Evolutionary conservation across 2,797 vertebrate species (phyloP).

Genomic region (Typhlichthys eigenmanni): DNA sequence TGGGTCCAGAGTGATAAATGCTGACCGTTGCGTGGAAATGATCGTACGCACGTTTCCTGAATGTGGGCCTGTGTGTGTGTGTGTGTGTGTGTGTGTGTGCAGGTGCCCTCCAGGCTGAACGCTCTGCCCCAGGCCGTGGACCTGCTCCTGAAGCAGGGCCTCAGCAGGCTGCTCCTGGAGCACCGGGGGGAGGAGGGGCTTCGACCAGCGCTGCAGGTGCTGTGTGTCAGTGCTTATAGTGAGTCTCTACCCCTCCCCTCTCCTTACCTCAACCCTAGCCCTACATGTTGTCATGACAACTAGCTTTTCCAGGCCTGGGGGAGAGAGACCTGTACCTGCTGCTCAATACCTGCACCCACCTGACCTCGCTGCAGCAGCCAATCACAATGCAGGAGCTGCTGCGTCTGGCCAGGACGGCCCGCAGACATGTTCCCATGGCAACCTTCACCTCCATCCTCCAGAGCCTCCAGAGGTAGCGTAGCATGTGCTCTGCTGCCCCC

Average conservation of each 20-base stretch:
- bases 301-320: constrained; percentile 73
- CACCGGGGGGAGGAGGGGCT: constrained; percentile 69
- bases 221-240: constrained; percentile 76
- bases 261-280: background rate
- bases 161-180: constrained; percentile 79
- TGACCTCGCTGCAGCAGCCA: constrained; percentile 32
- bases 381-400: constrained; percentile 73
- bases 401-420: constrained; percentile 56
- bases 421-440: constrained; percentile 77
- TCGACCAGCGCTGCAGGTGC: constrained; percentile 68
- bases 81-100: constrained; percentile 1
- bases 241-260: background rate
- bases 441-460: constrained; percentile 76
- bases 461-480: constrained; percentile 71
- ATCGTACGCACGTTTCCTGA: too few relatives aligned
- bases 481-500: background rate
- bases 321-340: constrained; percentile 82
- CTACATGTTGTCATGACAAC: background rate
- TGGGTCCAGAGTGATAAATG: too few relatives aligned
- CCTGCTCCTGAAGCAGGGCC: constrained; percentile 75
- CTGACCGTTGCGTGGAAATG: too few relatives aligned
- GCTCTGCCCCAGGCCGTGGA: constrained; percentile 78
- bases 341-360: constrained; percentile 74
- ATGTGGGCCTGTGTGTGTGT: background rate
- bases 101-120: constrained; percentile 77